phyloP scores from a whole-genome alignment of 2,888 invertebrate genomes.

The Anoncus sp. region DNA sequence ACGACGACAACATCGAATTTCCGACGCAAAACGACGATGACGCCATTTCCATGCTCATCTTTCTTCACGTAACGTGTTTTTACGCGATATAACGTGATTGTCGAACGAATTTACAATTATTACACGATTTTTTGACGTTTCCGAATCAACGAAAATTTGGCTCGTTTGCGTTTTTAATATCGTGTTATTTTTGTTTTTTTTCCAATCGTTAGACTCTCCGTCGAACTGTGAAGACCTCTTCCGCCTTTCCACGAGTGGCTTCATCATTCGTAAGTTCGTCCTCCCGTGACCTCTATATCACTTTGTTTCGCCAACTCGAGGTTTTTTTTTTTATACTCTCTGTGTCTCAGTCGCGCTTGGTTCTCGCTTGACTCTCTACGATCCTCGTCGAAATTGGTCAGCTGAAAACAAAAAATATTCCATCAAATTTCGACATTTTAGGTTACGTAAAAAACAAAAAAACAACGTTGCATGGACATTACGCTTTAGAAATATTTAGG shows the following conservation, averaged over 20 bases:
- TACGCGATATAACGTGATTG: conserved; percentile 26
- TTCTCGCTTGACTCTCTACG: not conserved
- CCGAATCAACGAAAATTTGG: not conserved
- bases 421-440: not conserved
- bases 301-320: not conserved
- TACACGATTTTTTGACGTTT: conserved; percentile 13
- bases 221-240: conserved; percentile 78
- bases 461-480: no score
- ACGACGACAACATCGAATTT: conserved; percentile 51
- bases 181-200: conserved; percentile 25
- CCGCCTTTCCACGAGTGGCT: conserved; percentile 68
- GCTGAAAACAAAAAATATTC: not conserved
- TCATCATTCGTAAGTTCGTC: conserved; percentile 57
- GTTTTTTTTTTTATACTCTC: not conserved
- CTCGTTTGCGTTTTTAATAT: not conserved
- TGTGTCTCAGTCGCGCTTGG: not conserved
- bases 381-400: no score
- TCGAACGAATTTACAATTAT: conserved; percentile 9
- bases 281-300: conserved; percentile 11
- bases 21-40: conserved; percentile 58
- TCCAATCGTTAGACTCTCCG: conserved; percentile 76
- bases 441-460: no score
- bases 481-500: no score
- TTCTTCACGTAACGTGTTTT: conserved; percentile 57
- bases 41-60: conserved; percentile 67